These are phyloP conservation scores for Ennomos fuscantarius DNA, from an alignment of 2,888 invertebrate species.

Conservation along the genomic window DNA sequence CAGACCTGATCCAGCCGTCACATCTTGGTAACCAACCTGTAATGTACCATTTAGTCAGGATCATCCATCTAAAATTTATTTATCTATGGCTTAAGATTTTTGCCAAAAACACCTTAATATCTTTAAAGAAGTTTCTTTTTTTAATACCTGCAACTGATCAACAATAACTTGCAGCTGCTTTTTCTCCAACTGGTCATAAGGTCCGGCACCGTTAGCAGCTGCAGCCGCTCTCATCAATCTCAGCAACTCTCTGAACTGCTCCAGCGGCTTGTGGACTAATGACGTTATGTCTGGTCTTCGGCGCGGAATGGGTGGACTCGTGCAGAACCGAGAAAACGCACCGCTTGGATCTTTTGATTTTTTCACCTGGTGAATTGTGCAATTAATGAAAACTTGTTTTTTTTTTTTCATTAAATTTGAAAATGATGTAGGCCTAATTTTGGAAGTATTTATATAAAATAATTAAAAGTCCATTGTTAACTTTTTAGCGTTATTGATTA, in stretches of 20 bases:
- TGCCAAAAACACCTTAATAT: too few relatives aligned
- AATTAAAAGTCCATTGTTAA: too few relatives aligned
- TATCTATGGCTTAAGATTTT: too few relatives aligned
- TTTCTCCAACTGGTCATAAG: slow-evolving; percentile 77
- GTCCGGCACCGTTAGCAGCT: slow-evolving; percentile 67
- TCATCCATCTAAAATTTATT: too few relatives aligned
- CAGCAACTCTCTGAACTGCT: slow-evolving; percentile 86
- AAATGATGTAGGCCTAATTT: too few relatives aligned
- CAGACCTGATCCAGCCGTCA: slow-evolving; percentile 92
- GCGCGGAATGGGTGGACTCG: slow-evolving; percentile 92
- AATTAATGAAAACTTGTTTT: background rate
- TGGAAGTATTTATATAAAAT: too few relatives aligned
- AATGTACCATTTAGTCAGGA: slow-evolving; percentile 13
- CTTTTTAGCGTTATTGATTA: too few relatives aligned
- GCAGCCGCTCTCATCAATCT: slow-evolving; percentile 78
- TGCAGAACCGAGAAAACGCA: slow-evolving; percentile 92
- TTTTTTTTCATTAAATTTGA: background rate
- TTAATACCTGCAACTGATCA: slow-evolving; percentile 74
- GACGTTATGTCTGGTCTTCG: slow-evolving; percentile 94
- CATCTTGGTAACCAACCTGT: slow-evolving; percentile 90
- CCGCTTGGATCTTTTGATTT: slow-evolving; percentile 90
- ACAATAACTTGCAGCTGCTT: slow-evolving; percentile 79
- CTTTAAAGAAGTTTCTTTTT: background rate
- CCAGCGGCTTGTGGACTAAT: slow-evolving; percentile 93
- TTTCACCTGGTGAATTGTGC: slow-evolving; percentile 77